Base-by-base conservation (phyloP, 1,140 invertebrate species). In the Elymnias hypermnestra region DNA sequence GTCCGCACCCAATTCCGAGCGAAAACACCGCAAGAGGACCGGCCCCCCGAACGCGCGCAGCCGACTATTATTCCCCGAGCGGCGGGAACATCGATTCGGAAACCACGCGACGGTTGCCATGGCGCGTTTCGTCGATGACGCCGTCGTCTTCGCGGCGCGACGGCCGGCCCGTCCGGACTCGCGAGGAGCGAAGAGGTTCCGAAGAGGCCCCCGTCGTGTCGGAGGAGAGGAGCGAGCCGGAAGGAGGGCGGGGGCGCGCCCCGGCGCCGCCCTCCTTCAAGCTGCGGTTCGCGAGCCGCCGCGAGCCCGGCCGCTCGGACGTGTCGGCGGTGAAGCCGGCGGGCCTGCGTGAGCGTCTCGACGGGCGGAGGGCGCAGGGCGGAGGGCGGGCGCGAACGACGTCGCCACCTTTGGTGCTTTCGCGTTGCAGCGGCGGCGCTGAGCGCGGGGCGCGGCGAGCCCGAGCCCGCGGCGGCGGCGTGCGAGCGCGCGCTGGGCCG, bases 391-490 rank as follows among this genome's bases (percentile, higher is more conserved):
- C n/a, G n/a, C n/a, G n/a, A n/a, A n/a, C n/a, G n/a, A n/a, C n/a
- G n/a, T n/a, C n/a, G n/a, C n/a, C n/a, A n/a, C n/a, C n/a, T n/a
- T n/a, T n/a, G n/a, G n/a, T n/a, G n/a, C n/a, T n/a, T n/a, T n/a
- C n/a, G n/a, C n/a, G n/a, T n/a, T n/a, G n/a, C n/a, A n/a, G n/a
- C n/a, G n/a, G n/a, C n/a, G n/a, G n/a, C n/a, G n/a, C n/a, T n/a
- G n/a, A n/a, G n/a, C n/a, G n/a, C n/a, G n/a, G n/a, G n/a, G 99
- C 6, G 94, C 98, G 51, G 94, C 55, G 96, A 98, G 81, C n/a
- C 87, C 99, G 26, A 83, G n/a, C 17, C 42, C 41, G 14, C 15
- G 98, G 56, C 89, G 90, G 25, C 89, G n/a, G 95, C 56, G 92
- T 99, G 1, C 92, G 93, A 42, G 53, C 50, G 33, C 70, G 91